Percentiles rank a stretch among this genome's conserved stretches.
These are phyloP conservation scores for Limonius californicus DNA, from an alignment of 1,140 invertebrate species.

Conservation along the genomic window DNA sequence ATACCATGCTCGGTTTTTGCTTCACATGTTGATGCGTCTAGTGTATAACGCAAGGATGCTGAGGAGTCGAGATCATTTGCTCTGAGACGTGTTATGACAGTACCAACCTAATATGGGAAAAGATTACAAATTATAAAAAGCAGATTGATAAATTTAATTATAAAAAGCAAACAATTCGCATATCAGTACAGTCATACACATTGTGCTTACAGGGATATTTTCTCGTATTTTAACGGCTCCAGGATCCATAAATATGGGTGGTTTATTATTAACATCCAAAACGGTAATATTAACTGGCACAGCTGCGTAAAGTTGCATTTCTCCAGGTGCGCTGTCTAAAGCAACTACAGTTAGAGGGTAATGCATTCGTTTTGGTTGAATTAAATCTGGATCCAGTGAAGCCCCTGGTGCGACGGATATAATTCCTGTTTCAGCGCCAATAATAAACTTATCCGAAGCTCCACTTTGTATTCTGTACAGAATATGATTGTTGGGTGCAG, in stretches of 20 bases:
- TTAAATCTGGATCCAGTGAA: slow-evolving; percentile 83
- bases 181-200: too few relatives aligned
- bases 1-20: slow-evolving; percentile 78
- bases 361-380: slow-evolving; percentile 64
- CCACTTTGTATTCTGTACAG: slow-evolving; percentile 86
- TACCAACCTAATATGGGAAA: slow-evolving; percentile 56
- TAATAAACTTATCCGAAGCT: slow-evolving; percentile 88
- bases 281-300: slow-evolving; percentile 81
- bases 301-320: slow-evolving; percentile 64
- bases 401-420: slow-evolving; percentile 84
- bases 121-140: background rate
- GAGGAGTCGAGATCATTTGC: slow-evolving; percentile 77
- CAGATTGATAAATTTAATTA: too few relatives aligned
- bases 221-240: slow-evolving; percentile 66
- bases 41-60: slow-evolving; percentile 68
- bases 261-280: slow-evolving; percentile 89
- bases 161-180: too few relatives aligned
- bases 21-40: slow-evolving; percentile 66
- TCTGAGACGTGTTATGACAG: slow-evolving; percentile 61
- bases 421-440: slow-evolving; percentile 75
- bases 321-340: slow-evolving; percentile 82
- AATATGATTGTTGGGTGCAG: slow-evolving; percentile 78
- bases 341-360: slow-evolving; percentile 72
- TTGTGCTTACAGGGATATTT: slow-evolving; percentile 64
- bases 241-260: slow-evolving; percentile 68